Evolutionary conservation across 2,797 vertebrate species (phyloP), one percentile per base, ranked within the genome.

Genomic region (Microctenopoma stevenorrisi): DNA sequence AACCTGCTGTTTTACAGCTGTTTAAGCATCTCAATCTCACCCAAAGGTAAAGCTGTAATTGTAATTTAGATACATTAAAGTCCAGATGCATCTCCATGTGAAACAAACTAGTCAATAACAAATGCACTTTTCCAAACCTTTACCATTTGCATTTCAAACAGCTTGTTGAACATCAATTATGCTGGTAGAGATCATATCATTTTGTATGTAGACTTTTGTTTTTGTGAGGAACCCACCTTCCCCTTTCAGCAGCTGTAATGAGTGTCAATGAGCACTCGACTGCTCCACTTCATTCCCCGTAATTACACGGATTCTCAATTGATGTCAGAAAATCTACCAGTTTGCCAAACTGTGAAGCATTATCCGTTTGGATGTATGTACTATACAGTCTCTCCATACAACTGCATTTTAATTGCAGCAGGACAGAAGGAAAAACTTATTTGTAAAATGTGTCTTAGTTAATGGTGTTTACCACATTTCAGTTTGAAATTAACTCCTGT

Each of bases 241-340:
- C 37, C n/a, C 74, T 22, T 63, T 3, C 53, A 48, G 62, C 14
- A 55, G 14, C 44, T 18, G n/a, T 70, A 53, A 68, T 57, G n/a
- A 80, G 62, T 65, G 40, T 81, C 70, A 72, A 22, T 73, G 65
- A 84, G 16, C 51, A 55, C 56, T 76, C 76, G 50, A 85, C 69
- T 47, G 40, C 16, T 65, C 46, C 26, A 63, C 68, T 78, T 55
- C 46, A 80, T 14, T 64, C 61, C 65, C 22, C 8, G 44, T 74
- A 80, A 78, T 82, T 72, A 51, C 16, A 42, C 61, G 61, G 57
- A 76, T 74, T 67, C 37, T 58, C 22, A 66, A 76, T 64, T 62
- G n/a, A 68, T 71, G 46, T 57, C 35, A 33, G 33, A 30, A 28
- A 70, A 75, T 67, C 4, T 7, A 55, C 50, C 35, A 56, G 69